Percentiles rank a stretch among this genome's conserved stretches.
Evolutionary conservation across 2,888 invertebrate species (phyloP).

Genomic region (Cataglyphis cursor): DNA sequence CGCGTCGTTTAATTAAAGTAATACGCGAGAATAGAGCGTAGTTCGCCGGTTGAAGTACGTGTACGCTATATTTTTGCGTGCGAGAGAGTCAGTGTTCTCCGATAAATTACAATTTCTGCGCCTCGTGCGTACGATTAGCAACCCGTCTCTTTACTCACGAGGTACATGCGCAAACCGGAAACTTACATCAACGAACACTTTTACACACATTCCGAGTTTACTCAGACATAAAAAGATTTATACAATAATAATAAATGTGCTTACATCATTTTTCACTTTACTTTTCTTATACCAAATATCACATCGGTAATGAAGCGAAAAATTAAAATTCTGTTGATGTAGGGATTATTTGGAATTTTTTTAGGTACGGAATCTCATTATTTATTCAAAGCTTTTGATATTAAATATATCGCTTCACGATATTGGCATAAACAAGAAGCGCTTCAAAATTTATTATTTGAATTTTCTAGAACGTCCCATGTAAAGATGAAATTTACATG

Average conservation of each 20-base stretch:
- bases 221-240: constrained; percentile 19
- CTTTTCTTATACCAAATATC: neutral
- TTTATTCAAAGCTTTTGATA: neutral
- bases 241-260: neutral
- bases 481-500: neutral
- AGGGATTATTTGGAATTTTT: neutral
- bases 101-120: constrained; percentile 55
- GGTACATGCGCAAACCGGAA: constrained; percentile 34
- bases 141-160: constrained; percentile 36
- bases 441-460: neutral
- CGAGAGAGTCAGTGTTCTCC: constrained; percentile 11
- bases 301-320: neutral
- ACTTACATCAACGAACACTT: constrained; percentile 33
- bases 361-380: neutral
- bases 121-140: constrained; percentile 34
- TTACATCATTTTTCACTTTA: neutral
- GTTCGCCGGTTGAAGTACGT: constrained; percentile 44
- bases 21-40: constrained; percentile 48
- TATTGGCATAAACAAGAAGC: neutral
- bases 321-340: neutral
- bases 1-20: constrained; percentile 54
- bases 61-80: constrained; percentile 45
- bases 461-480: neutral
- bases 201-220: constrained; percentile 5
- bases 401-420: neutral